These are phyloP conservation scores for Mormyrops attenuatus DNA, from an alignment of 2,797 vertebrate species.

Conservation along the genomic window DNA sequence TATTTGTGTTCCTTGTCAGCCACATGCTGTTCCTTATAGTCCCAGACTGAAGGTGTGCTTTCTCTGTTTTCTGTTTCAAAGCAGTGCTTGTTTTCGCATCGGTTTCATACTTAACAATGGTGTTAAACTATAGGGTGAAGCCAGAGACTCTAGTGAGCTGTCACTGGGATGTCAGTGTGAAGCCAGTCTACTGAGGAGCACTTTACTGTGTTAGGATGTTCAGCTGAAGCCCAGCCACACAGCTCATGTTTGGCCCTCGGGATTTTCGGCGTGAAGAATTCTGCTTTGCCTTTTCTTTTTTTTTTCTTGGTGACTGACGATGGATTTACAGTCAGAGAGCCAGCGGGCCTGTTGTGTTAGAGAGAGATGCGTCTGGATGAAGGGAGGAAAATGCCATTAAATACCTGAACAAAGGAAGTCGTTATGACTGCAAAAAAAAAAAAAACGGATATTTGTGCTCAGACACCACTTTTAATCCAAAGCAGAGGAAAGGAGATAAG, in stretches of 20 bases:
- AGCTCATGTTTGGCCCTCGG: background rate
- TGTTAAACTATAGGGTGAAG: background rate
- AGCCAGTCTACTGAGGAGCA: background rate
- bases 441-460: slow-evolving; percentile 38
- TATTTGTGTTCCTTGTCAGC: background rate
- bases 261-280: background rate
- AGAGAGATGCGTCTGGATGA: background rate
- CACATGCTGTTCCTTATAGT: background rate
- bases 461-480: slow-evolving; percentile 33
- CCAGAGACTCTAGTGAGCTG: background rate
- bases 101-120: background rate
- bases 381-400: background rate
- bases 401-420: slow-evolving; percentile 39
- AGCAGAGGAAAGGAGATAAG: slow-evolving; percentile 28
- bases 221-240: background rate
- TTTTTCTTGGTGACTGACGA: background rate
- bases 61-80: background rate
- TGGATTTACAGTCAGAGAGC: background rate
- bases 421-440: slow-evolving; percentile 35
- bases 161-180: background rate
- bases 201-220: background rate
- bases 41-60: background rate
- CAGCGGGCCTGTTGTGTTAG: slow-evolving; percentile 20
- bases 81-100: background rate
- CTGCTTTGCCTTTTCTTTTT: background rate